Percentiles rank a stretch among this genome's conserved stretches.
phyloP scores from a whole-genome alignment of 2,797 vertebrate species.

The Galago senegalensis region DNA sequence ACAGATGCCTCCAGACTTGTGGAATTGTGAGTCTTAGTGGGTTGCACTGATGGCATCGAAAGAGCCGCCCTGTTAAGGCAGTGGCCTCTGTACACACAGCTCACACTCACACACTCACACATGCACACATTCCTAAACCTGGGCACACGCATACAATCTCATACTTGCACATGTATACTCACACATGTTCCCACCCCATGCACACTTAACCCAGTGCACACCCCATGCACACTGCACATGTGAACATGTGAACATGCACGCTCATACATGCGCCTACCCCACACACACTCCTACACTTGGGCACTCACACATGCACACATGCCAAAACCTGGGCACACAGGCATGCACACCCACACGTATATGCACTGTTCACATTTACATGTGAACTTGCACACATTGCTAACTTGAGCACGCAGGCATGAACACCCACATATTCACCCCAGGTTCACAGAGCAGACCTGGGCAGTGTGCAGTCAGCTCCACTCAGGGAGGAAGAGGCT shows the following conservation, averaged over 20 bases:
- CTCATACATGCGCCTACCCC: background rate
- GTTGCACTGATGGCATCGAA: fast-evolving
- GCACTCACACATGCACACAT: background rate
- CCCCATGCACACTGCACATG: background rate
- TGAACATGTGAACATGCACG: too few relatives aligned
- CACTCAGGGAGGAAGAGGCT: background rate
- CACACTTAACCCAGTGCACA: background rate
- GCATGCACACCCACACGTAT: fast-evolving
- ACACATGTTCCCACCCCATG: background rate
- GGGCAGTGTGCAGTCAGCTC: background rate
- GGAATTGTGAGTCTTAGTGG: fast-evolving
- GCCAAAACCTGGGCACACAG: background rate
- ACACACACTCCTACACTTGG: background rate
- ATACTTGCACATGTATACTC: background rate
- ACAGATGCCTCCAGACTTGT: fast-evolving
- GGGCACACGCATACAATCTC: background rate
- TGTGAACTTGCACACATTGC: fast-evolving
- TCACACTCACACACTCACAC: fast-evolving
- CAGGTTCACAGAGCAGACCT: background rate
- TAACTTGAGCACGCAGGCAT: too few relatives aligned
- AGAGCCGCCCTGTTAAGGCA: background rate
- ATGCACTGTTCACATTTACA: too few relatives aligned
- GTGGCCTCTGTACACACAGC: background rate
- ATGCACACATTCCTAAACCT: background rate
- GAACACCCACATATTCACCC: background rate